Conservation (phyloP, 2,888 invertebrate genomes). For the Calameuta idolon region DNA sequence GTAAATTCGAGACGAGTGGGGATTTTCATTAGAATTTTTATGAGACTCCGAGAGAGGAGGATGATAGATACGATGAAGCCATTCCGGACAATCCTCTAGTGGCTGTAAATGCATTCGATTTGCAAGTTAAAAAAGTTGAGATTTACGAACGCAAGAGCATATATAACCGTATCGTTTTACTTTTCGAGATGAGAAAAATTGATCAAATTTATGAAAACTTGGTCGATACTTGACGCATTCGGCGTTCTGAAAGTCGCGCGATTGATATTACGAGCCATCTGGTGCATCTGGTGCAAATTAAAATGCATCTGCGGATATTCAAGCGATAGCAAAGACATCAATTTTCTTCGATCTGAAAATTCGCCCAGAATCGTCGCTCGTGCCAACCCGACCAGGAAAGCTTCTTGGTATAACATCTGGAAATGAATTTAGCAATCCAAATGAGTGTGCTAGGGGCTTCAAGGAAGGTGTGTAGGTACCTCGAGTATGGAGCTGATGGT, state of each 20-base stretch:
- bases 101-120: conserved; percentile 29
- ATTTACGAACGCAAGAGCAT: conserved; percentile 22
- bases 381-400: neutral
- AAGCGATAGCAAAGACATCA: neutral
- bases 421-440: conserved; percentile 41
- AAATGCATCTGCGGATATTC: neutral
- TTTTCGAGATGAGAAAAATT: too few relatives aligned
- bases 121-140: conserved; percentile 35
- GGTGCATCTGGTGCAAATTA: neutral
- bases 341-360: neutral
- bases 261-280: neutral
- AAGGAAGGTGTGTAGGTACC: conserved; percentile 9
- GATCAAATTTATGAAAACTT: too few relatives aligned
- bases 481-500: neutral
- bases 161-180: neutral
- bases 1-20: too few relatives aligned
- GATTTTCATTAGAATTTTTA: too few relatives aligned
- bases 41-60: too few relatives aligned
- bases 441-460: conserved; percentile 8
- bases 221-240: neutral
- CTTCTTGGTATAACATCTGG: conserved; percentile 18
- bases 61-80: too few relatives aligned
- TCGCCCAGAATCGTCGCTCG: neutral
- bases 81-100: conserved; percentile 6
- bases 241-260: neutral